phyloP scores from a whole-genome alignment of 2,888 invertebrate genomes.

The Tinea trinotella region DNA sequence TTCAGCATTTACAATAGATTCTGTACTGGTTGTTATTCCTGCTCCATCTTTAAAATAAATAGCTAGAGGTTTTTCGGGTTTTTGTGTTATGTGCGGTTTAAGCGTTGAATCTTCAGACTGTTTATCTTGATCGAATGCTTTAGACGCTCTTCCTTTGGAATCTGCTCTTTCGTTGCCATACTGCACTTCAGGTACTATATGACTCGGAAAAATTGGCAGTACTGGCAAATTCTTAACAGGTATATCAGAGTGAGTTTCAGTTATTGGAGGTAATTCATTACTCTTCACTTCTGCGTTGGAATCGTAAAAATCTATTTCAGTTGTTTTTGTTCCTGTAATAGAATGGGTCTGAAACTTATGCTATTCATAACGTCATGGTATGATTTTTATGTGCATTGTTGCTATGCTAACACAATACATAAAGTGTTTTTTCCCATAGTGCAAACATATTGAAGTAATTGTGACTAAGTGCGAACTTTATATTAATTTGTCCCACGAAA shows the following conservation, averaged over 20 bases:
- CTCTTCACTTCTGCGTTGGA: constrained; percentile 35
- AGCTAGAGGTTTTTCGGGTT: constrained; percentile 57
- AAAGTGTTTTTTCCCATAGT: not conserved
- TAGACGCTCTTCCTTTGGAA: constrained; percentile 42
- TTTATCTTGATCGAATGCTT: constrained; percentile 31
- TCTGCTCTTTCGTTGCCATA: constrained; percentile 66
- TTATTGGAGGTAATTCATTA: constrained; percentile 31
- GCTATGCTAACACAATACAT: not conserved
- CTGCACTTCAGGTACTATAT: constrained; percentile 63
- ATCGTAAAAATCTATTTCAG: constrained; percentile 65
- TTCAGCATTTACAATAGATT: constrained; percentile 42
- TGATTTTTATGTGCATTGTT: not conserved
- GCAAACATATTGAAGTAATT: not conserved
- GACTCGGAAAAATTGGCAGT: constrained; percentile 55
- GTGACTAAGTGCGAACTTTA: not conserved
- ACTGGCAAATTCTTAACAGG: constrained; percentile 39
- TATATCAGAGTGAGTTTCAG: constrained; percentile 34
- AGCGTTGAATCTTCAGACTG: constrained; percentile 43
- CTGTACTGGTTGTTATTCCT: constrained; percentile 33
- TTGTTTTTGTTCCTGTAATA: constrained; percentile 53
- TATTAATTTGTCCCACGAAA: not conserved
- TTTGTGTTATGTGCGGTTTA: constrained; percentile 61
- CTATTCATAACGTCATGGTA: constrained; percentile 20
- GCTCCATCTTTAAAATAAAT: constrained; percentile 50
- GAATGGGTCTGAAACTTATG: not conserved